These are phyloP conservation scores for Volucella zonaria DNA, from an alignment of 2,888 invertebrate genomes.

Conservation along the genomic window DNA sequence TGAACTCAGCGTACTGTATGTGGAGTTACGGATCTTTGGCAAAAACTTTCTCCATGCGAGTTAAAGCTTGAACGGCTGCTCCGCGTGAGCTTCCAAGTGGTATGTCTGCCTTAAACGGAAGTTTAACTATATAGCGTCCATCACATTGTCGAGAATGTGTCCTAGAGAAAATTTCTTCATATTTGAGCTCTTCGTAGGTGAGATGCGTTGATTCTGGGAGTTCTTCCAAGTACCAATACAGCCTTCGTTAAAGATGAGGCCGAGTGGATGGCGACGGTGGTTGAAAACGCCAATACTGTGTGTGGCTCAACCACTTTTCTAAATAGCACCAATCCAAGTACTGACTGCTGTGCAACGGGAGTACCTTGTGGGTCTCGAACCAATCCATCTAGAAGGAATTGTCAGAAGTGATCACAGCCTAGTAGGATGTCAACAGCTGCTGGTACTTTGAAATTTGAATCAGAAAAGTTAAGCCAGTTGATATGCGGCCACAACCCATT, in stretches of 20 bases:
- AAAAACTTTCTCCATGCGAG: constrained; percentile 19
- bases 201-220: constrained; percentile 10
- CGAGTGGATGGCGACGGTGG: too few relatives aligned
- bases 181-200: too few relatives aligned
- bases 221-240: constrained; percentile 12
- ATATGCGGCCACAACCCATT: neutral
- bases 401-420: neutral
- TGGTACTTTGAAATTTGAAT: constrained; percentile 8
- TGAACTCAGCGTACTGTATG: constrained; percentile 20
- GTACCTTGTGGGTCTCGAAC: constrained; percentile 1
- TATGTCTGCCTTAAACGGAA: too few relatives aligned
- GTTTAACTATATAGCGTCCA: too few relatives aligned
- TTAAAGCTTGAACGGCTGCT: too few relatives aligned
- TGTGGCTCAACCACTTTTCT: neutral
- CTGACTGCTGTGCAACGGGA: constrained; percentile 13
- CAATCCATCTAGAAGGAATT: constrained; percentile 6
- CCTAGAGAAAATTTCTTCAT: too few relatives aligned
- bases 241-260: too few relatives aligned
- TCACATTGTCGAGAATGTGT: too few relatives aligned
- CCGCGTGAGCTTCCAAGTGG: too few relatives aligned
- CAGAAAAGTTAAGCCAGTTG: neutral
- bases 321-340: constrained; percentile 1
- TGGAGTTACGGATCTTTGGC: constrained; percentile 2
- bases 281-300: too few relatives aligned
- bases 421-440: constrained; percentile 1